A percentile compares a stretch with the other conserved stretches of the same genome.
Evolutionary conservation across 2,888 invertebrate genomes (phyloP).

Genomic region (Ethmia dodecea): DNA sequence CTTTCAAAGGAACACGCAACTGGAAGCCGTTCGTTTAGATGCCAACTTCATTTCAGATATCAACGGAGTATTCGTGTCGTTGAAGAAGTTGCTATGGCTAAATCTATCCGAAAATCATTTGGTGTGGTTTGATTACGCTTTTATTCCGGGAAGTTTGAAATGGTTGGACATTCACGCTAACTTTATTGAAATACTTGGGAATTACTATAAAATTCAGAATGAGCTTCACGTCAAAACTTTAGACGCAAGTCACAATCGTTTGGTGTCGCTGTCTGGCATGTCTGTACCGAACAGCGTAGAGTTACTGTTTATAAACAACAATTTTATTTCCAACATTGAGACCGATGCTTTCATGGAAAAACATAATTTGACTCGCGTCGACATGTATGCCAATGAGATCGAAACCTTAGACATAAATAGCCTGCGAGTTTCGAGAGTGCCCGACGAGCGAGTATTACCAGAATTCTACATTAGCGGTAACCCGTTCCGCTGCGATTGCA

Average conservation of each 20-base stretch:
- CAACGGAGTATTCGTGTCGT: constrained; percentile 91
- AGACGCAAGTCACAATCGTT: constrained; percentile 93
- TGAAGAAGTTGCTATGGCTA: constrained; percentile 89
- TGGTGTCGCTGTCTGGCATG: constrained; percentile 86
- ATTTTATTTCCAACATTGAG: constrained; percentile 87
- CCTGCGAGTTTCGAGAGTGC: constrained; percentile 84
- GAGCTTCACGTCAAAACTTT: constrained; percentile 88
- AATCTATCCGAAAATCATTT: constrained; percentile 94
- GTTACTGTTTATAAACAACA: constrained; percentile 92
- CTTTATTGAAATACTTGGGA: constrained; percentile 90
- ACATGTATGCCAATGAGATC: constrained; percentile 93
- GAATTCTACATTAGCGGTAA: constrained; percentile 95
- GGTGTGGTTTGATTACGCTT: constrained; percentile 95
- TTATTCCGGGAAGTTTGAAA: constrained; percentile 90
- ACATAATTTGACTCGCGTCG: constrained; percentile 88
- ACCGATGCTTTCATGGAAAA: constrained; percentile 92
- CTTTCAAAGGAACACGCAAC: constrained; percentile 88
- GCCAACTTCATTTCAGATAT: constrained; percentile 93
- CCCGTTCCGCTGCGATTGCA: constrained; percentile 95
- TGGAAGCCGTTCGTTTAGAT: constrained; percentile 92
- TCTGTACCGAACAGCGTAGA: constrained; percentile 93
- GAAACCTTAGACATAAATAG: constrained; percentile 89
- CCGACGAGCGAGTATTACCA: constrained; percentile 84
- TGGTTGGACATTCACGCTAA: constrained; percentile 95
- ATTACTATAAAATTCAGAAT: constrained; percentile 91